These are phyloP conservation scores for Luehdorfia chinensis DNA, from an alignment of 1,140 invertebrate genomes.

Conservation along the genomic window DNA sequence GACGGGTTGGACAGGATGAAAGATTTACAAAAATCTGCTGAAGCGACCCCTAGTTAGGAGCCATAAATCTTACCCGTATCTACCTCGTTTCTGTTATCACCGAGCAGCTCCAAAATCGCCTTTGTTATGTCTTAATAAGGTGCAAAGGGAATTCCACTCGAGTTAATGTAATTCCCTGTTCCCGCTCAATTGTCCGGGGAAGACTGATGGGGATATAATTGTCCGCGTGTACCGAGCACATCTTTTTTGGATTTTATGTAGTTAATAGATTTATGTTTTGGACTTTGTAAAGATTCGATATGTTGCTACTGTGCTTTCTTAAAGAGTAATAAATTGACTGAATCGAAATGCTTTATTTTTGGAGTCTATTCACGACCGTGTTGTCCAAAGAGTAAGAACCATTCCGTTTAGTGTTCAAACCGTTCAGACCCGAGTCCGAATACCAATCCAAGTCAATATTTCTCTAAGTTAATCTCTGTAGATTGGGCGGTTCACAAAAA, in stretches of 20 bases:
- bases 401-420: too few relatives aligned
- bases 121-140: background rate
- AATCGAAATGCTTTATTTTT: too few relatives aligned
- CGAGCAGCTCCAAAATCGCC: background rate
- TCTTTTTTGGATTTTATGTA: background rate
- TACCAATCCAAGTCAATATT: too few relatives aligned
- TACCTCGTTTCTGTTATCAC: conserved; percentile 1
- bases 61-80: conserved; percentile 11
- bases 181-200: conserved; percentile 4
- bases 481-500: too few relatives aligned
- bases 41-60: conserved; percentile 10
- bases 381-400: too few relatives aligned
- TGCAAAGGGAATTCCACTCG: background rate
- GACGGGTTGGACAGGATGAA: background rate
- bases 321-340: too few relatives aligned
- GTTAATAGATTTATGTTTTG: too few relatives aligned
- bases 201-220: background rate
- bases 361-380: too few relatives aligned
- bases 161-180: conserved; percentile 7
- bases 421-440: too few relatives aligned
- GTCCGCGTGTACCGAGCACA: background rate
- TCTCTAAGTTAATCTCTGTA: too few relatives aligned
- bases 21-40: conserved; percentile 12
- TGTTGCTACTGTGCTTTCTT: too few relatives aligned
- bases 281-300: too few relatives aligned